Evolutionary conservation across 2,113 vertebrate species (phyloP), one percentile per base, ranked within the genome.

Genomic region (Regulus satrapa): DNA sequence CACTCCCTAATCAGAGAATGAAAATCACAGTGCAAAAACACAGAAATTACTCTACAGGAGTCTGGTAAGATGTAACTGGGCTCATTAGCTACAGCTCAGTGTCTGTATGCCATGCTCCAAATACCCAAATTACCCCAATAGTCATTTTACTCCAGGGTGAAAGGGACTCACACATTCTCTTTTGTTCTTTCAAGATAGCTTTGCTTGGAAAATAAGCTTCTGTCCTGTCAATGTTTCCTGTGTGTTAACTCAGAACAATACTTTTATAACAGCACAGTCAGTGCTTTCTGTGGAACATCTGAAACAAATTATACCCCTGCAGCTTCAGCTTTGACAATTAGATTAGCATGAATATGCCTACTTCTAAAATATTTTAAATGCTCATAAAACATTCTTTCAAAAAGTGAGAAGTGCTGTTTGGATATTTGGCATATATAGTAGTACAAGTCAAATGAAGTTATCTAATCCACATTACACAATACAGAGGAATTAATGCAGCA

Each of bases 161-260:
- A 91, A 80, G 5, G 29, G 41, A 69, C 15, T 69, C 34, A 62
- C 52, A 76, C 12, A 34, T 46, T 72, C 40, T 56, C 45, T 66
- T 88, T 38, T 41, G 29, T 67, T 84, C 38, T 92, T 85, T 94
- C 61, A 69, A 51, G 55, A 71, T 34, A 18, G 34, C 12, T 75
- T 94, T 92, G 29, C 66, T 52, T 92, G 52, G 62, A 94, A 96
- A 95, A 87, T 31, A 91, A 72, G 55, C 49, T 77, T 77, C 72
- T 85, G 43, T 67, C 58, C 66, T 89, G 76, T 61, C 87, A 90
- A 20, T 79, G 77, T 73, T 92, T 93, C 87, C 72, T 77, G 43
- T 61, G 38, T 32, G 59, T 78, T 87, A 96, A 86, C 73, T 93
- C 81, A 78, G 80, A 94, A 85, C 54, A 86, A 56, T 66, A 54